Base-by-base conservation (phyloP, 2,888 invertebrate genomes). In the Epirrita christyi region DNA sequence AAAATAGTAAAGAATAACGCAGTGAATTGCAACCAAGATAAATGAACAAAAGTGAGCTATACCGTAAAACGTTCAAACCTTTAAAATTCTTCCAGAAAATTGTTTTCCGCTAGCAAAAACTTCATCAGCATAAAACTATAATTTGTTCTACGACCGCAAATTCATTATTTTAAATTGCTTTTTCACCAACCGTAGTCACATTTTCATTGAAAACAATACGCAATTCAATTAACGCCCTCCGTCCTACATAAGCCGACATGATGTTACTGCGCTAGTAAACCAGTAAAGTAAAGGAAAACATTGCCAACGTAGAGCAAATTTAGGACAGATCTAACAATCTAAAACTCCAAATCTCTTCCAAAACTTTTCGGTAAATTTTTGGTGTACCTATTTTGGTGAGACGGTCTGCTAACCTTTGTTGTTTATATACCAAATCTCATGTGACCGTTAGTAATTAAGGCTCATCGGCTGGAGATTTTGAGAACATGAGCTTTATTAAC, bases 241-340 rank as follows among this genome's bases (percentile, higher is more conserved):
- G 86, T 78, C 80, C 85, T 69, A 83, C 77, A 85, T 83, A 82
- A 76, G 67, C 70, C 64, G 67, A 72, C 69, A 75, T 71, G 69
- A 72, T 66, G 67, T 71, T 71, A 77, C 73, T 71, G 72, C 68
- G 69, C 61, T 69, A 76, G 72, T 50, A 55, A 56, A 42, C 55
- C 47, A 51, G 38, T 45, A 48, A 58, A 34, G 53, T 44, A 54
- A 41, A 40, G 11, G 29, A 14, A 43, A 52, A 46, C 52, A 51
- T 55, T 55, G 54, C 52, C 57, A 59, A 21, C 54, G 37, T 32
- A 27, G 27, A 15, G 10, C 28, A 37, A 0, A n/a, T 13, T 52
- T 32, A 8, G 28, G 52, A 14, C 9, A 52, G 15, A 43, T 43
- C 15, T 36, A 36, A 9, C 10, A 3, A n/a, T n/a, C 1, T 37